phyloP scores from a whole-genome alignment of 1,140 invertebrate species.

The Hylaeus anthracinus region DNA sequence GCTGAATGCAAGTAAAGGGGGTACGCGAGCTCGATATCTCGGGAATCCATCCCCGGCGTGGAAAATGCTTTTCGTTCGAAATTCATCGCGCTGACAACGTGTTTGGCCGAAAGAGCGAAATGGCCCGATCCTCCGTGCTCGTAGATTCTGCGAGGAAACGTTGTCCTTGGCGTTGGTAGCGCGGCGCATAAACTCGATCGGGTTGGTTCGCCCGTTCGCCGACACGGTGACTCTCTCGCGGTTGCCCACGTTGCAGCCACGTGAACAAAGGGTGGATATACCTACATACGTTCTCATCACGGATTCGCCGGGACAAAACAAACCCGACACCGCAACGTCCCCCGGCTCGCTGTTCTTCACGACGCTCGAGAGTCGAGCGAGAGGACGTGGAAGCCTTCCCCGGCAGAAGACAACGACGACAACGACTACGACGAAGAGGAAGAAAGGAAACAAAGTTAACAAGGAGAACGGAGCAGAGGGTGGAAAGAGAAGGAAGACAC shows the following conservation, averaged over 20 bases:
- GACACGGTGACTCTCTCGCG: slow-evolving; percentile 37
- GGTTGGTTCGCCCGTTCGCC: not conserved
- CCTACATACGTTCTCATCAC: slow-evolving; percentile 56
- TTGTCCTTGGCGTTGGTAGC: slow-evolving; percentile 43
- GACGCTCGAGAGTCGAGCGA: not conserved
- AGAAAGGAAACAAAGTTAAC: slow-evolving; percentile 22
- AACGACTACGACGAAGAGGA: slow-evolving; percentile 27
- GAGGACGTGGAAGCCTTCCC: slow-evolving; percentile 6
- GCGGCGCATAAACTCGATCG: slow-evolving; percentile 39
- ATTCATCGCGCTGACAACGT: too few relatives aligned
- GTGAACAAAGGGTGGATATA: slow-evolving; percentile 63
- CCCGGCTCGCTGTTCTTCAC: slow-evolving; percentile 33
- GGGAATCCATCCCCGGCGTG: not conserved
- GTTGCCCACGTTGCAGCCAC: slow-evolving; percentile 56
- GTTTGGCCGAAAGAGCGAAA: not conserved
- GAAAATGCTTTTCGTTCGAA: not conserved
- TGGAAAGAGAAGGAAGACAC: not conserved
- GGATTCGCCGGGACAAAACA: slow-evolving; percentile 65
- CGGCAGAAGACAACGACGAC: not conserved
- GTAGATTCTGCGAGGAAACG: slow-evolving; percentile 24
- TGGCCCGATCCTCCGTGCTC: not conserved
- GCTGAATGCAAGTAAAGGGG: too few relatives aligned
- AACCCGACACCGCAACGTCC: slow-evolving; percentile 45
- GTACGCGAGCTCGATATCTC: too few relatives aligned
- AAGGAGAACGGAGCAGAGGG: slow-evolving; percentile 27